These are phyloP conservation scores for Dryas iulia DNA, from an alignment of 1,140 invertebrate genomes.

Conservation along the genomic window DNA sequence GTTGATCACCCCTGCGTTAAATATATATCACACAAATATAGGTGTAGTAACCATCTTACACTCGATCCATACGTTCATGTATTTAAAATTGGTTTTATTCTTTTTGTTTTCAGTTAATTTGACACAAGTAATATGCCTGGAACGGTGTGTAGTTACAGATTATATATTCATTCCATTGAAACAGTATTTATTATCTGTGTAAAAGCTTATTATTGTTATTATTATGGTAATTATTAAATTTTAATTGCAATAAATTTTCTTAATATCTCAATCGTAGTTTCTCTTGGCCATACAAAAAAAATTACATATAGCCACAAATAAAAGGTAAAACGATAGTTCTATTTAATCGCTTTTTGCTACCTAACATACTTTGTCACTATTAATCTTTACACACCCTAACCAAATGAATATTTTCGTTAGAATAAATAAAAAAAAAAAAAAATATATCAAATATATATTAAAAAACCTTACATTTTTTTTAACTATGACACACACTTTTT, in stretches of 20 bases:
- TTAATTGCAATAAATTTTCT: conserved; percentile 46
- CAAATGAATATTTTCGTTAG: too few relatives aligned
- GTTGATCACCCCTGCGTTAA: too few relatives aligned
- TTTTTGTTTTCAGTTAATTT: conserved; percentile 78
- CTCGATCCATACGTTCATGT: conserved; percentile 16
- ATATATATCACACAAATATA: neutral
- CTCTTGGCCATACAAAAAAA: conserved; percentile 25
- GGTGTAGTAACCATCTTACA: neutral
- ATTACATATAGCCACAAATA: neutral
- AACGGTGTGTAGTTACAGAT: conserved; percentile 69
- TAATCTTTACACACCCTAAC: neutral
- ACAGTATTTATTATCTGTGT: conserved; percentile 41
- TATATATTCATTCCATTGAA: conserved; percentile 43
- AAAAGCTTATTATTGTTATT: conserved; percentile 26
- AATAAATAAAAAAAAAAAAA: too few relatives aligned
- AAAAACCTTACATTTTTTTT: neutral
- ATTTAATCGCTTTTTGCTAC: neutral
- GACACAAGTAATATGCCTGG: conserved; percentile 63
- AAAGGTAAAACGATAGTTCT: neutral
- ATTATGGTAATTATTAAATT: conserved; percentile 20
- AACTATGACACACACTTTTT: conserved; percentile 3
- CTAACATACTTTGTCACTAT: conserved; percentile 1
- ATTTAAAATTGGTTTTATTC: conserved; percentile 58
- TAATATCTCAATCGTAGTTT: conserved; percentile 42
- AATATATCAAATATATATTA: too few relatives aligned